Evolutionary conservation across 2,888 invertebrate genomes (phyloP), one percentile per base, ranked within the genome.

Genomic region (Acanthosoma haemorrhoidale): DNA sequence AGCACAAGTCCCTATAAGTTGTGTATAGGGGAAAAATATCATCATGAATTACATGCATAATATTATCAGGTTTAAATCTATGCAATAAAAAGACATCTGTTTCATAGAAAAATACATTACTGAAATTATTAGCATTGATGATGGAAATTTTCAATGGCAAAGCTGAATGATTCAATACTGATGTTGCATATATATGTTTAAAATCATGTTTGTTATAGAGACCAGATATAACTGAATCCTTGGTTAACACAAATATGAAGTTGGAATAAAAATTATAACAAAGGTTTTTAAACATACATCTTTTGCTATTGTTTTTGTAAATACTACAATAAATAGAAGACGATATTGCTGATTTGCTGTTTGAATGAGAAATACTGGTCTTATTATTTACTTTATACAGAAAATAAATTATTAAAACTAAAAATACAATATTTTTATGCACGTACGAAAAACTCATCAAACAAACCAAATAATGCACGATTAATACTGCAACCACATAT

Each of bases 21-120:
- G 77, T 72, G 75, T 76, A 80, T 13, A 82, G 70, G 2, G 83
- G 83, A 15, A 83, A 72, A 2, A 83, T 75, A 75, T 83, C 83
- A 77, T 83, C 83, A 76, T 83, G 83, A 41, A 83, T 75, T 8
- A 81, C 80, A 77, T 83, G 83, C 83, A 83, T 83, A n/a, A 83
- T 75, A 75, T 83, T 83, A 73, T 82, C 82, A 2, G 82, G 80
- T 73, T 83, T 81, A 74, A 83, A 83, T 9, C 82, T 77, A 59
- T 76, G 77, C 18, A 82, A 74, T 4, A 81, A 71, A 34, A 82
- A 74, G 4, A 72, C 70, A 38, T 72, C 64, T 38, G 68, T 36
- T 29, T 69, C 60, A 36, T 70, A 63, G 15, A 70, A 32, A 4
- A 15, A 9, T 8, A 21, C 16, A 18, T 59, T 11, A 5, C 16